These are phyloP conservation scores for Lathamus discolor DNA, from an alignment of 2,113 vertebrate genomes.

Conservation along the genomic window DNA sequence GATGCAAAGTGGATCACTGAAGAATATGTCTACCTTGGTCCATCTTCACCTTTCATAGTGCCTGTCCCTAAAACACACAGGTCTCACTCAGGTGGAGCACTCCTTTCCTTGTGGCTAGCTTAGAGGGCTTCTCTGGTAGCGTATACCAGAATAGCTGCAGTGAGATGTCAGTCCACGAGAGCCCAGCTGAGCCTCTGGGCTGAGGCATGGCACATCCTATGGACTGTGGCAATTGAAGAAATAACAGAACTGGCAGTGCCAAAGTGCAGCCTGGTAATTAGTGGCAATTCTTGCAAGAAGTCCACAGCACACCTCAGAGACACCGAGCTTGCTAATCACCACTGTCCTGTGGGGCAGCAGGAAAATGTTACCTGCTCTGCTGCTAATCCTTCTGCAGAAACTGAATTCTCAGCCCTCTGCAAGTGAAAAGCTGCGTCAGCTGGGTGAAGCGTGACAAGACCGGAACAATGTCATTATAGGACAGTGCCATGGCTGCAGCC, in stretches of 20 bases:
- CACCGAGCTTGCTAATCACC: background rate
- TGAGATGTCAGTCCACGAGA: background rate
- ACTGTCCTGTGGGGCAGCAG: rapidly evolving
- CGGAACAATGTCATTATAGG: background rate
- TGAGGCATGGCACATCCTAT: background rate
- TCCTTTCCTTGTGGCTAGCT: background rate
- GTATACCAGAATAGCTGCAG: background rate
- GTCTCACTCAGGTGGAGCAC: background rate
- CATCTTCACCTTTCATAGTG: background rate
- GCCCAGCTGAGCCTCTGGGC: background rate
- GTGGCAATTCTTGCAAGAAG: background rate
- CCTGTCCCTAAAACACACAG: background rate
- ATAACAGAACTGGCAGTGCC: background rate
- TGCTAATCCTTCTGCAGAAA: background rate
- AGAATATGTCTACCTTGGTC: background rate
- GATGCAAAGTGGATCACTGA: background rate
- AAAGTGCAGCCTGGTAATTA: background rate
- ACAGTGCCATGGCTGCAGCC: background rate
- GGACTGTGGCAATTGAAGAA: background rate
- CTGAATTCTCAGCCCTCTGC: background rate
- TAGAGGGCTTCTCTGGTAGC: background rate
- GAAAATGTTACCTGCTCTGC: background rate
- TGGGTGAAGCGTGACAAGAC: background rate
- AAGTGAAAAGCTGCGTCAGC: background rate
- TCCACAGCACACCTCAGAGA: background rate